Percentiles rank a stretch among this genome's conserved stretches.
phyloP scores from a whole-genome alignment of 2,888 invertebrate genomes.

The Cephus runcator region DNA sequence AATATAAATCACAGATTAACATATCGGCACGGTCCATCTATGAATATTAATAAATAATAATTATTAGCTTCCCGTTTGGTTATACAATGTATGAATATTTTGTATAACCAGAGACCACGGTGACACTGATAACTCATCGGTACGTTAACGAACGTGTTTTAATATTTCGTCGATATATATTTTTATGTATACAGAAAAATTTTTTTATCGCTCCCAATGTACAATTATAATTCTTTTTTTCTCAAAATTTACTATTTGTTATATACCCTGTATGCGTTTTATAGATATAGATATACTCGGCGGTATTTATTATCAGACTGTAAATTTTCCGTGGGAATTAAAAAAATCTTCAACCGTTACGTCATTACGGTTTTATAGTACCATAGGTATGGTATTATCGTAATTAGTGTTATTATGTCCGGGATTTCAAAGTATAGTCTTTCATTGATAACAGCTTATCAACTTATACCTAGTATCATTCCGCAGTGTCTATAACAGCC shows the following conservation, averaged over 20 bases:
- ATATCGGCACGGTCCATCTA: conserved; percentile 40
- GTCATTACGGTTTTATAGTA: background rate
- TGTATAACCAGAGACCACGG: background rate
- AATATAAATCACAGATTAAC: conserved; percentile 44
- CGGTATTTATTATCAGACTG: background rate
- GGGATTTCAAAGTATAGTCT: background rate
- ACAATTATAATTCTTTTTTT: too few relatives aligned
- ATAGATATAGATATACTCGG: background rate
- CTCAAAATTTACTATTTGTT: too few relatives aligned
- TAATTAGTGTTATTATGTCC: background rate
- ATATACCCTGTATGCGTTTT: too few relatives aligned
- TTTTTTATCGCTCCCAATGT: background rate
- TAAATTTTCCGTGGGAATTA: background rate
- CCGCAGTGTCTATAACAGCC: background rate
- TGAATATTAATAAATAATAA: conserved; percentile 48
- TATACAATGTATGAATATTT: background rate
- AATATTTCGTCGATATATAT: background rate
- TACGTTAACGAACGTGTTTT: background rate
- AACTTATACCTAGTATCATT: background rate
- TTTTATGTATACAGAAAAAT: background rate
- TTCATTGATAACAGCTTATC: background rate
- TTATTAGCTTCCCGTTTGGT: conserved; percentile 35
- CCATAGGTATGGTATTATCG: background rate
- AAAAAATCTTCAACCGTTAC: background rate
- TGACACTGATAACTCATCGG: background rate